Base-by-base conservation (phyloP, 2,113 vertebrate genomes). In the Kobus ellipsiprymnus region DNA sequence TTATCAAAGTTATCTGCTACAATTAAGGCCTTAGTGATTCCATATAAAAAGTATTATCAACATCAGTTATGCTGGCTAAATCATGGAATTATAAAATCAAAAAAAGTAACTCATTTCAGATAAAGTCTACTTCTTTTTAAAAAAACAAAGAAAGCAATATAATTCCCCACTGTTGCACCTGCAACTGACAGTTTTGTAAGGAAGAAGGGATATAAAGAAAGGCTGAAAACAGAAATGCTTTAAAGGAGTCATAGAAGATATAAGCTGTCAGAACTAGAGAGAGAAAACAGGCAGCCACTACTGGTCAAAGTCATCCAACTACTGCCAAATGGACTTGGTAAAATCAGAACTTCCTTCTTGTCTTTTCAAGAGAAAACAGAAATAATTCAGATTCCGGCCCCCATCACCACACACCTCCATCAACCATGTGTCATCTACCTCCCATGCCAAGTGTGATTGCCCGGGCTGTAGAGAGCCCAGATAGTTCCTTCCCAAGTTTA, bases 1-100 rank as follows among this genome's bases (percentile, higher is more conserved):
- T 94, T 85, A 92, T 81, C 78, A 91, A 78, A 90, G 23, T 91
- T 95, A 81, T 59, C 64, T 96, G 83, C 52, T 91, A 95, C 46
- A 85, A 80, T 90, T 88, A 96, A 27, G 17, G 2, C 52, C 13
- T 96, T 86, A 11, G 48, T 94, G 64, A 80, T 81, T 93, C 60
- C 71, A 48, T 77, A 95, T 62, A 90, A 33, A 94, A 46, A 90
- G 33, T 60, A 93, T 55, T 97, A 94, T 71, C 81, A 88, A 74
- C 7, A 30, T 62, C 74, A 97, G 40, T 82, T 93, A 64, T 3
- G 33, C 59, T 46, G 16, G 52, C 64, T 93, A 16, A 13, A 36
- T 93, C 13, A 85, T 7, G 4, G 33, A 88, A 94, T 15, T 85
- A 86, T 27, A 95, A 91, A 94, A 91, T 2, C 36, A 57, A 97